Evolutionary conservation across 92 coral and sea anemone genomes (phyloP), one percentile per base, ranked within the genome.

Genomic region (Zoanthus sansibaricus): DNA sequence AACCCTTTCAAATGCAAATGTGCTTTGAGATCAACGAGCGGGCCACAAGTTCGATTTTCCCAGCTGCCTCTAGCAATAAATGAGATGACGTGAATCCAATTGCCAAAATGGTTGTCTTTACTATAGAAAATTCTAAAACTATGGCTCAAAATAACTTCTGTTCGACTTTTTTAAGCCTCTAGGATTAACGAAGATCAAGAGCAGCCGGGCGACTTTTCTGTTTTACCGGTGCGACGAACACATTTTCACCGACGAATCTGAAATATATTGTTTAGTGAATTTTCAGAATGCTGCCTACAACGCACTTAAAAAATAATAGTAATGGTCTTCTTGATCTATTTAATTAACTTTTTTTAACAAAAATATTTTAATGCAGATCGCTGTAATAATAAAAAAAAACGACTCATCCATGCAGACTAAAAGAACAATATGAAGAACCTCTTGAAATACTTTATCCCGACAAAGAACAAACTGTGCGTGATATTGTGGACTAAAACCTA

Each of bases 1-100:
- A 87, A 76, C 64, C 89, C 83, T 87, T 90, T 90, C 79, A 87
- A 87, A 90, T 90, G 93, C 93, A 90, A 90, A 90, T 90, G 69
- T 52, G 87, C 86, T 87, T 82, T 75, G 61, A 33, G 5, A 54
- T 8, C 82, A 25, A 47, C 55, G 55, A 75, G 69, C 67, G 59
- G 15, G 73, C 73, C 61, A 7, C 21, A n/a, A 62, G 9, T 4
- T 79, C 86, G 66, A 73, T 66, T 18, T 3, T 32, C 16, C 62
- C 77, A 37, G 42, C 85, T 76, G 86, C 76, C 87, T 77, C 75
- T 49, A 17, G n/a, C 56, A 71, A 71, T 72, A 83, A 71, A 71
- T 31, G 70, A 52, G 42, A 46, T 67, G 85, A 66, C 74, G 85
- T 25, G 62, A 80, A 12, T 68, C 21, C 58, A 54, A 11, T 80